Evolutionary conservation across 1,140 invertebrate species (phyloP).

Genomic region (Diabrotica virgifera): DNA sequence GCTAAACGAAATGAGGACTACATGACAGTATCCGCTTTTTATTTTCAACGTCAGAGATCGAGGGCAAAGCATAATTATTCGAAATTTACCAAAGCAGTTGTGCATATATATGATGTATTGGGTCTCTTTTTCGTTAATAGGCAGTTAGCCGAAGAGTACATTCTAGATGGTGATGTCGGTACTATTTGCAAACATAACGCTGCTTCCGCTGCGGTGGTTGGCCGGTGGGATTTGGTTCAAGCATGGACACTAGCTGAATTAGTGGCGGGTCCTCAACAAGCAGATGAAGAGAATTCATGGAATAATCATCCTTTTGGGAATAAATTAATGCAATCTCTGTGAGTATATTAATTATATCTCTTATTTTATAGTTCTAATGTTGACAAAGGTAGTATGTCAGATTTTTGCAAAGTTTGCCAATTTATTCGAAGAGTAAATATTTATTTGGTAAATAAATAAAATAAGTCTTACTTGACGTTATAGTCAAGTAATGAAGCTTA

Average conservation of each 20-base stretch:
- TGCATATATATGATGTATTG: constrained; percentile 78
- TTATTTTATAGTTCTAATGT: no score
- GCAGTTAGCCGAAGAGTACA: constrained; percentile 79
- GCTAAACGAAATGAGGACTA: constrained; percentile 53
- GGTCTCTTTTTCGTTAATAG: constrained; percentile 74
- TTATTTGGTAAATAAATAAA: no score
- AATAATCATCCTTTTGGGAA: constrained; percentile 81
- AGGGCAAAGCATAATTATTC: constrained; percentile 28
- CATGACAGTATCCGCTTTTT: constrained; percentile 69
- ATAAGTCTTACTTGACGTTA: no score
- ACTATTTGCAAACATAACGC: constrained; percentile 81
- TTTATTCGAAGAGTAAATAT: no score
- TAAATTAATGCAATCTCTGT: constrained; percentile 81
- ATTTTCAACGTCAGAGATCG: constrained; percentile 60
- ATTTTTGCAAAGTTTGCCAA: no score
- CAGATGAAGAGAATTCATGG: constrained; percentile 70
- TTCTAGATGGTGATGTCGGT: constrained; percentile 61
- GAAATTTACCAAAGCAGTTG: constrained; percentile 53
- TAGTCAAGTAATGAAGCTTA: no score
- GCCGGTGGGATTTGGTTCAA: constrained; percentile 79
- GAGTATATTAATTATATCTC: not conserved
- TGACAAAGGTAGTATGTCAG: no score
- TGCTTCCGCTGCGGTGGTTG: constrained; percentile 66
- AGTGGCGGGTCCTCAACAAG: constrained; percentile 58
- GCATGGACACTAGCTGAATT: constrained; percentile 79